A percentile compares a stretch with the other conserved stretches of the same genome.
Evolutionary conservation across 2,888 invertebrate species (phyloP).

Genomic region (Tenthredo amoena): DNA sequence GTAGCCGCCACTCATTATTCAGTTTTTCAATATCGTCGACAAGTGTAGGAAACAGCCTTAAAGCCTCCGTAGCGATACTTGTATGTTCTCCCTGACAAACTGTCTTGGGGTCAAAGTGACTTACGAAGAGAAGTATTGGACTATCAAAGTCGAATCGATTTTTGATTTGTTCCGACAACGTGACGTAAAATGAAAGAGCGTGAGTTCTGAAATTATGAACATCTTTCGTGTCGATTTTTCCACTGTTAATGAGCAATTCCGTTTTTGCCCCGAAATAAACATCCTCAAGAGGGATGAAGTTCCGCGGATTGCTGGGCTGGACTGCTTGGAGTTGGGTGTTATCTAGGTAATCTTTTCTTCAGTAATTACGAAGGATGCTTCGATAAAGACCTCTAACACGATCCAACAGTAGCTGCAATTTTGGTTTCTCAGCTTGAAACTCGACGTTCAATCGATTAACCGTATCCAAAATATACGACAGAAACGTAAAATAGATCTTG

Average conservation of each 20-base stretch:
- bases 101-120: constrained; percentile 49
- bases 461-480: constrained; percentile 46
- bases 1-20: constrained; percentile 51
- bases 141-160: constrained; percentile 50
- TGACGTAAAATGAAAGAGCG: constrained; percentile 50
- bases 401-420: constrained; percentile 41
- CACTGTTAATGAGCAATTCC: constrained; percentile 34
- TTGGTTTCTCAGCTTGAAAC: constrained; percentile 55
- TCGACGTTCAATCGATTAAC: constrained; percentile 52
- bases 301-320: constrained; percentile 24
- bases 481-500: constrained; percentile 51
- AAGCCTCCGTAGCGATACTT: constrained; percentile 47
- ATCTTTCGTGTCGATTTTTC: constrained; percentile 51
- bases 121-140: constrained; percentile 41
- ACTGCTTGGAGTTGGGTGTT: not conserved
- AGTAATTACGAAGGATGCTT: constrained; percentile 46
- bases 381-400: constrained; percentile 51
- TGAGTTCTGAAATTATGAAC: constrained; percentile 49
- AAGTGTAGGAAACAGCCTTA: constrained; percentile 45
- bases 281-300: constrained; percentile 46
- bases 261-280: constrained; percentile 50
- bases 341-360: constrained; percentile 49
- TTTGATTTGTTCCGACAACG: constrained; percentile 52
- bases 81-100: constrained; percentile 42
- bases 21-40: constrained; percentile 44